Evolutionary conservation across 1,140 invertebrate genomes (phyloP), one percentile per base, ranked within the genome.

Genomic region (Pomacea maculata): DNA sequence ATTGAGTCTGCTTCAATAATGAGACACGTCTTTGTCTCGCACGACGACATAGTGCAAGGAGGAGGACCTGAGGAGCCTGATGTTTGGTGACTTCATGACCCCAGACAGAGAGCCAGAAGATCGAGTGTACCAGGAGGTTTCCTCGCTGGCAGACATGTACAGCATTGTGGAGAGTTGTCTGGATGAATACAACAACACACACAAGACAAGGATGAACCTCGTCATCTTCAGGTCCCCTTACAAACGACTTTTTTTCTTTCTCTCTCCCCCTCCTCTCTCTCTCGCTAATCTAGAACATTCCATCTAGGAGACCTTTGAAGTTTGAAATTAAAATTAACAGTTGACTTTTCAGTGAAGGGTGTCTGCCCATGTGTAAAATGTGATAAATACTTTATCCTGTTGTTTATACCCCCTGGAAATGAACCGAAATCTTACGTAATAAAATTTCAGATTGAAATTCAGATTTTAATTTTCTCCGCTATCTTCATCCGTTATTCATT

Each of bases 41-140:
- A 45, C 34, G 34, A 6, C 34, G 34, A 45, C 34, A 8, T 52
- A 83, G 82, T 93, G 97, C 0, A 94, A 93, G n/a, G 91, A 92
- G 80, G 90, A 91, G 83, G 90, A 92, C 80, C 81, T 92, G 34
- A 83, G 89, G 17, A 89, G 87, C 86, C 87, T 92, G 78, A 91
- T 92, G 88, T 92, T 92, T 87, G 91, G 91, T 21, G 95, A 95
- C 82, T 98, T 96, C 87, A 95, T 98, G 92, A 95, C 97, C 88
- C 91, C 94, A n/a, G 96, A 98, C 86, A 93, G 94, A n/a, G 90
- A 94, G 8, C 92, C 94, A 76, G 95, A 96, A 83, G 96, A 98
- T 78, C 93, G 95, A 82, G 93, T 94, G 65, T 98, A 98, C 89
- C 95, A 96, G 89, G 96, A 98, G 92, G 94, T 97, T n/a, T 91